A percentile compares a stretch with the other conserved stretches of the same genome.
Conservation (phyloP, 1,140 invertebrate genomes). For the Druon quercuslanigerum region DNA sequence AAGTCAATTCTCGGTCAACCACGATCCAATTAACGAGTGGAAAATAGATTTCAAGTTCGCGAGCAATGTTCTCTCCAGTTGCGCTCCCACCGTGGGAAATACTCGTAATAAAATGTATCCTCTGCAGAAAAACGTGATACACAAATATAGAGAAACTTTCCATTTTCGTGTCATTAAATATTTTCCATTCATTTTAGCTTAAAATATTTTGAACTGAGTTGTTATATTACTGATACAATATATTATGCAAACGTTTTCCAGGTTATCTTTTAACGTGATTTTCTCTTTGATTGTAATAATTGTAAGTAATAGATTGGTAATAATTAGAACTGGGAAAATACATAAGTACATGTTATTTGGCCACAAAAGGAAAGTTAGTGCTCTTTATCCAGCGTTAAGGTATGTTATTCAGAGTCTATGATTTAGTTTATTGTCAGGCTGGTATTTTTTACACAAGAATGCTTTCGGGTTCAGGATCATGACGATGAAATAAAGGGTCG, state of each 20-base stretch:
- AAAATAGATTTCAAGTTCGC: slow-evolving; percentile 31
- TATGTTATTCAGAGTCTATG: neutral
- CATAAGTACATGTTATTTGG: too few relatives aligned
- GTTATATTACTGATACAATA: too few relatives aligned
- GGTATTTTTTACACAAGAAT: neutral
- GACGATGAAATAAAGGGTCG: slow-evolving; percentile 3
- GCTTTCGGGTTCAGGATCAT: slow-evolving; percentile 1
- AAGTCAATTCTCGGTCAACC: slow-evolving; percentile 29
- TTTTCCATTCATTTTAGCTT: slow-evolving; percentile 9
- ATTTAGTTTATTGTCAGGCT: slow-evolving; percentile 4
- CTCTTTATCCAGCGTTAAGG: neutral
- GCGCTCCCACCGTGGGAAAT: slow-evolving; percentile 17
- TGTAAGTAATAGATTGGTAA: too few relatives aligned
- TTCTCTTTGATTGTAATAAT: too few relatives aligned
- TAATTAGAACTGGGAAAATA: too few relatives aligned
- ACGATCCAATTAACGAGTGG: slow-evolving; percentile 17
- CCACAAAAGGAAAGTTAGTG: neutral
- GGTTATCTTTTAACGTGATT: too few relatives aligned
- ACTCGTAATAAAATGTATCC: slow-evolving; percentile 18
- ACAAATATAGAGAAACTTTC: slow-evolving; percentile 22
- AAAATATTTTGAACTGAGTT: too few relatives aligned
- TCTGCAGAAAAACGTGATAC: slow-evolving; percentile 16
- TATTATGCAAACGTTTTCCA: too few relatives aligned
- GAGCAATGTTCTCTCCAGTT: slow-evolving; percentile 20
- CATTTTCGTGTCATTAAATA: neutral